A percentile compares a stretch with the other conserved stretches of the same genome.
These are phyloP conservation scores for Montipora capricornis DNA, from an alignment of 64 coral and sea anemone genomes.

Conservation along the genomic window DNA sequence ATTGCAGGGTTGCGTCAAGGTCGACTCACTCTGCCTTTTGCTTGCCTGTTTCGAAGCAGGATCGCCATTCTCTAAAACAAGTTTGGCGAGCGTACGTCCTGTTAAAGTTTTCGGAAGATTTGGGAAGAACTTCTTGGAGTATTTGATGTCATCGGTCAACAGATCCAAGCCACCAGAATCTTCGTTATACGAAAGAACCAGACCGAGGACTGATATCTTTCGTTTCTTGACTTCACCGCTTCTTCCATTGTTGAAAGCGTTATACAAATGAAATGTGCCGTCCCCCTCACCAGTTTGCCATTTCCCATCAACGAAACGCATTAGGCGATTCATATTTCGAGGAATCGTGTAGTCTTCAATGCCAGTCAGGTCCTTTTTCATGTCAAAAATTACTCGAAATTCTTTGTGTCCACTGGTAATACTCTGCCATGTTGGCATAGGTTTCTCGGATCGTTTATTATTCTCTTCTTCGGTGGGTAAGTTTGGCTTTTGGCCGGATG, in stretches of 20 bases:
- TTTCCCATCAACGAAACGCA: neutral
- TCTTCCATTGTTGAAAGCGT: constrained; percentile 37
- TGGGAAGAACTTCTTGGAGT: constrained; percentile 22
- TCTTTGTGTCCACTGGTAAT: neutral
- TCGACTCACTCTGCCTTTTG: neutral
- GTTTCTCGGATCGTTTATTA: neutral
- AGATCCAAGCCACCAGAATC: constrained; percentile 10
- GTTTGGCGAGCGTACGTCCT: neutral
- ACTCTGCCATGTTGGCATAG: neutral
- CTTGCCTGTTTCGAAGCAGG: neutral
- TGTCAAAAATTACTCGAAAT: constrained; percentile 18
- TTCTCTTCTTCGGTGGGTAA: too few species aligned
- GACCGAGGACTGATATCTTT: constrained; percentile 65
- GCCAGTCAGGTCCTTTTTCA: constrained; percentile 11
- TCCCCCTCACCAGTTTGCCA: constrained; percentile 49
- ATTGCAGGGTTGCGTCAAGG: neutral
- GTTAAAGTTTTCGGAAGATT: neutral
- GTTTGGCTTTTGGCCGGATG: too few species aligned
- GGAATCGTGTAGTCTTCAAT: neutral
- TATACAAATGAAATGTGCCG: constrained; percentile 62
- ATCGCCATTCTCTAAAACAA: neutral
- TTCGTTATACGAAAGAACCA: constrained; percentile 49
- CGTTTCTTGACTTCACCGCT: constrained; percentile 1
- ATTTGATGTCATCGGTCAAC: neutral
- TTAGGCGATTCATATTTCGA: neutral